These are phyloP conservation scores for Tenodera sinensis DNA, from an alignment of 2,888 invertebrate genomes.

Conservation along the genomic window DNA sequence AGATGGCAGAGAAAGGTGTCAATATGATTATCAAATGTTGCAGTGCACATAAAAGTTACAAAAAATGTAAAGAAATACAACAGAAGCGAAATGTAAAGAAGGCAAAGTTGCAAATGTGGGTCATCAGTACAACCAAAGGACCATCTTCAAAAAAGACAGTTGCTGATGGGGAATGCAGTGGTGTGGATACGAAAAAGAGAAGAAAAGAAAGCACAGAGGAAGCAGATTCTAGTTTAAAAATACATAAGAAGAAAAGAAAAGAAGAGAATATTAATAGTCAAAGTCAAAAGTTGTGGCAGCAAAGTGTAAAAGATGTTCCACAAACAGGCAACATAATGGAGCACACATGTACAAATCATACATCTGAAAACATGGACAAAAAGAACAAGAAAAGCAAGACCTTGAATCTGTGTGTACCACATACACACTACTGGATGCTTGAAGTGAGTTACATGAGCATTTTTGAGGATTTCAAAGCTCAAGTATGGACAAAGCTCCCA, in stretches of 20 bases:
- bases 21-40: not conserved
- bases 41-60: not conserved
- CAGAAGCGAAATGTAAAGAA: not conserved
- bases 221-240: not conserved
- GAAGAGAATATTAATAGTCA: not conserved
- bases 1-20: not conserved
- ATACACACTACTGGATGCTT: slow-evolving; percentile 43
- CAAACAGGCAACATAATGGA: not conserved
- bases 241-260: not conserved
- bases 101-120: not conserved
- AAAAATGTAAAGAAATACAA: not conserved
- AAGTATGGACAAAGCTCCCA: slow-evolving; percentile 40
- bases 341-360: not conserved
- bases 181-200: not conserved
- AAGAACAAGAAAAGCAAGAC: not conserved
- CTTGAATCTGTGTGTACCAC: slow-evolving; percentile 35
- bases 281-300: not conserved
- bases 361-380: no score
- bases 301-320: not conserved
- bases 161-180: not conserved
- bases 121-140: not conserved
- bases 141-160: not conserved
- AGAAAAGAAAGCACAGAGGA: not conserved
- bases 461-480: slow-evolving; percentile 27
- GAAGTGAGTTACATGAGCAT: slow-evolving; percentile 26